Percentiles rank a stretch among this genome's conserved stretches.
These are phyloP conservation scores for Syrista parreyssii DNA, from an alignment of 2,888 invertebrate genomes.

Conservation along the genomic window DNA sequence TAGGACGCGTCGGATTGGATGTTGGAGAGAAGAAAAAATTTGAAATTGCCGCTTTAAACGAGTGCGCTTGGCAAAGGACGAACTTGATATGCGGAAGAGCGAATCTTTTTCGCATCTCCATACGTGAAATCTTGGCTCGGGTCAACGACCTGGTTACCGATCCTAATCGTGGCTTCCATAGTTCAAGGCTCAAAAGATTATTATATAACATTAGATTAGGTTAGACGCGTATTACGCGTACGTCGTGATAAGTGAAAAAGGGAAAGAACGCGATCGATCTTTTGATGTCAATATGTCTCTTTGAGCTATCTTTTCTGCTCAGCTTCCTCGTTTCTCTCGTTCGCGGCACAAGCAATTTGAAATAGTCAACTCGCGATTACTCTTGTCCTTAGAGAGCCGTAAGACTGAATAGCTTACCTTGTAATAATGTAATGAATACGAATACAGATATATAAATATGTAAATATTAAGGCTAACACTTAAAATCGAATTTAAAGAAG, in stretches of 20 bases:
- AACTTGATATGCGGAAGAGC: not conserved
- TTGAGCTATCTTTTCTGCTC: not conserved
- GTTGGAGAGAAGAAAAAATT: not conserved
- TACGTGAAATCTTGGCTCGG: not conserved
- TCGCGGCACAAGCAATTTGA: conserved; percentile 13
- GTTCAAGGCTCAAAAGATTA: not conserved
- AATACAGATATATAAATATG: not conserved
- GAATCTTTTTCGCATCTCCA: not conserved
- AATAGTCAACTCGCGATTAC: conserved; percentile 25
- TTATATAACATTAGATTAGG: not conserved
- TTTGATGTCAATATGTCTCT: not conserved
- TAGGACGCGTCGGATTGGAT: not conserved
- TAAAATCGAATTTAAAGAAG: not conserved
- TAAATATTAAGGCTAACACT: not conserved
- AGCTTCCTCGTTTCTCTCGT: conserved; percentile 3
- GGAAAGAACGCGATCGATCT: not conserved
- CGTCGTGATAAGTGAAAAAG: not conserved
- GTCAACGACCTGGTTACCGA: not conserved
- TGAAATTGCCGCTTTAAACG: not conserved
- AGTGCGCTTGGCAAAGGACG: not conserved
- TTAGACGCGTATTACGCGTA: not conserved
- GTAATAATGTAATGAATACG: not conserved
- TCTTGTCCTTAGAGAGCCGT: conserved; percentile 44
- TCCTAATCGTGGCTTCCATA: not conserved
- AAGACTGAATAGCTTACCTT: conserved; percentile 44